phyloP scores from a whole-genome alignment of 2,888 invertebrate genomes.

The Apamea monoglypha region DNA sequence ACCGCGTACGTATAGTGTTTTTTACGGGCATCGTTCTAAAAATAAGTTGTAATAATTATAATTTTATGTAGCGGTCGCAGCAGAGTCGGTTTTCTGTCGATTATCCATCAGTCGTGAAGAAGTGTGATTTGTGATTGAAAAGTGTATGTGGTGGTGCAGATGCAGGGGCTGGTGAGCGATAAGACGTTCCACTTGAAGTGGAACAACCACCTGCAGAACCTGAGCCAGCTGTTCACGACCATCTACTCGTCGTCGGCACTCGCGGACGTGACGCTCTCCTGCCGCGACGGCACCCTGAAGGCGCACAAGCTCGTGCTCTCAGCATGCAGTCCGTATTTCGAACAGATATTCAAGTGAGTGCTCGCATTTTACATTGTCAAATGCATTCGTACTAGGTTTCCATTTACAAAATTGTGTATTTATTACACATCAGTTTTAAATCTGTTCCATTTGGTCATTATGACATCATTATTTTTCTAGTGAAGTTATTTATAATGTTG shows the following conservation, averaged over 20 bases:
- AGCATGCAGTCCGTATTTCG: constrained; percentile 94
- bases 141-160: constrained; percentile 88
- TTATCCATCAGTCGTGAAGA: constrained; percentile 84
- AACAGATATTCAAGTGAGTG: constrained; percentile 92
- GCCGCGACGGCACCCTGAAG: constrained; percentile 93
- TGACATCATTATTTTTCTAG: constrained; percentile 86
- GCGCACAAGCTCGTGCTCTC: constrained; percentile 94
- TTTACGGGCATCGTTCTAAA: constrained; percentile 91
- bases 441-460: constrained; percentile 80
- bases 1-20: constrained; percentile 91
- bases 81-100: constrained; percentile 88
- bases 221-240: constrained; percentile 92
- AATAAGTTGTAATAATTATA: constrained; percentile 91
- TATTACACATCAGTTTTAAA: constrained; percentile 67
- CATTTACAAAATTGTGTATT: constrained; percentile 60
- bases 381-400: constrained; percentile 43
- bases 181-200: constrained; percentile 93
- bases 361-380: constrained; percentile 61
- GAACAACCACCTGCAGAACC: constrained; percentile 94
- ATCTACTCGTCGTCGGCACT: constrained; percentile 93
- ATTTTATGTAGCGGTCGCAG: constrained; percentile 90
- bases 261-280: constrained; percentile 93
- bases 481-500: constrained; percentile 80
- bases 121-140: constrained; percentile 84
- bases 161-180: constrained; percentile 91